Base-by-base conservation (phyloP, 2,888 invertebrate genomes). In the Parthenolecanium corni region DNA sequence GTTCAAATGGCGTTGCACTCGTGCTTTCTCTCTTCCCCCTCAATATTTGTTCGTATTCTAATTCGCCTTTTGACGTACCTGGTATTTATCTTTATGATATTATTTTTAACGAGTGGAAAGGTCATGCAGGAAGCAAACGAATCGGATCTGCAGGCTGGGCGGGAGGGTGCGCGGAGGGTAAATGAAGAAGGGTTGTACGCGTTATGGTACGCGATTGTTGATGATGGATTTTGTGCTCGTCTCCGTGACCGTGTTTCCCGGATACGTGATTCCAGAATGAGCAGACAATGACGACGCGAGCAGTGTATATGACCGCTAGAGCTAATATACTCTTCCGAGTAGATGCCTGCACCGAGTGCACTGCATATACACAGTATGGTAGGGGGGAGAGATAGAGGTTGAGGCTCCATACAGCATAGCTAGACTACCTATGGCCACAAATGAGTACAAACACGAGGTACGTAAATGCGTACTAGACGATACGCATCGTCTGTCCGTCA, bases 161-260 rank as follows among this genome's bases (percentile, higher is more conserved):
- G 21, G 3, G 21, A 20, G 21, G 9, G 21, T 18, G 21, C 21
- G 49, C n/a, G 23, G 49, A 49, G 1, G 21, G 5, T 12, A 12
- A n/a, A 14, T n/a, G 12, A 23, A 11, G 52, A n/a, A 52, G 53
- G 40, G 42, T 42, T 40, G 40, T 31, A 40, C n/a, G 40, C 40
- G 40, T 52, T 53, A 53, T 53, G 53, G 53, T 53, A 53, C 40
- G 20, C 31, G 31, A 53, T 40, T 23, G 53, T 40, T 36, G 25
- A 51, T 31, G 46, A 44, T 24, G 56, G 56, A 56, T 24, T 57
- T 25, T 25, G 20, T 44, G 57, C 31, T 57, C 57, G 44, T 42
- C 44, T 44, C 57, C 57, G 53, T 57, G 57, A 57, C 57, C 57
- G 57, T 57, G 46, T 57, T 57, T 57, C 57, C 57, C 57, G 57